Evolutionary conservation across 2,113 vertebrate genomes (phyloP).

Genomic region (Psilopsiagon aymara): DNA sequence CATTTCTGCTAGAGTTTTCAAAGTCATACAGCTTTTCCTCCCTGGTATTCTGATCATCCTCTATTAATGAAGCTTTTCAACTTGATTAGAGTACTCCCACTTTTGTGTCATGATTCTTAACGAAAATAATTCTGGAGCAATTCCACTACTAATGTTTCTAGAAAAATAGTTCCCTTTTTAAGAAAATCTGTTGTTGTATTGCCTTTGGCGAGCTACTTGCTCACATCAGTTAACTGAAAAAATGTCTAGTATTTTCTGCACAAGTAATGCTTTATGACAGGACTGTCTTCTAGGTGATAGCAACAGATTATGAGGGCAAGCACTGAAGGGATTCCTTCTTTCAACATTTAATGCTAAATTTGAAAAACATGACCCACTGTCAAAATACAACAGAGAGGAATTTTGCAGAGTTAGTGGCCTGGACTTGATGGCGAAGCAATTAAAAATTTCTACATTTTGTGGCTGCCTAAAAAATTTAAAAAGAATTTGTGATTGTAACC

Average conservation of each 20-base stretch:
- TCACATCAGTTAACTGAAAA: not conserved
- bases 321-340: not conserved
- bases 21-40: not conserved
- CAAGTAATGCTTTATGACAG: not conserved
- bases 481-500: not conserved
- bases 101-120: not conserved
- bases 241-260: not conserved
- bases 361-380: not conserved
- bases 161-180: not conserved
- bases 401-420: not conserved
- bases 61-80: not conserved
- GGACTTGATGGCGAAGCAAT: not conserved
- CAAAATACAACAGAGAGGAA: not conserved
- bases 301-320: not conserved
- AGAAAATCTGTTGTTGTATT: not conserved
- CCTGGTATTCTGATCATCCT: not conserved
- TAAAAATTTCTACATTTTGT: not conserved
- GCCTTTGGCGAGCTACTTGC: not conserved
- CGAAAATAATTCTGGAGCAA: constrained; percentile 13
- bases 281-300: not conserved
- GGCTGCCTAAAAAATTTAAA: not conserved
- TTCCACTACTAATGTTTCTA: not conserved
- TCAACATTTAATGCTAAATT: not conserved
- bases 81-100: not conserved
- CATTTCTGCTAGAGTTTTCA: not conserved